Conservation (phyloP, 2,797 vertebrate species). For the Pelodytes ibericus region DNA sequence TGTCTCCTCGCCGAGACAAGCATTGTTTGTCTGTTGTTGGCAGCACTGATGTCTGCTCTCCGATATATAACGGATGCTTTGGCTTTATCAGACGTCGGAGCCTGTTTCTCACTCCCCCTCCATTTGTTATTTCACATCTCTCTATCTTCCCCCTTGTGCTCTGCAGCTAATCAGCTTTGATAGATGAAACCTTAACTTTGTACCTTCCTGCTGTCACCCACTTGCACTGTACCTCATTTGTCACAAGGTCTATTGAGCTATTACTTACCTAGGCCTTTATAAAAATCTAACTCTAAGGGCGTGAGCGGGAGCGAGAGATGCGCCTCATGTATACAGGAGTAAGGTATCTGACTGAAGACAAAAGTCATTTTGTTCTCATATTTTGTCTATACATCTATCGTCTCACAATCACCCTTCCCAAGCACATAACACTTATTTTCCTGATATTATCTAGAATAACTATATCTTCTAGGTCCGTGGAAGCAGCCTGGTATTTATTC, state of each 20-base stretch:
- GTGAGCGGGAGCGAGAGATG: neutral
- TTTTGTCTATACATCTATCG: neutral
- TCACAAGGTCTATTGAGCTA: slow-evolving; percentile 51
- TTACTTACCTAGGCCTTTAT: slow-evolving; percentile 53
- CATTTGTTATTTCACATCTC: slow-evolving; percentile 62
- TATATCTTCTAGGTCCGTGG: no score
- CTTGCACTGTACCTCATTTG: slow-evolving; percentile 57
- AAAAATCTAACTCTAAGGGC: slow-evolving; percentile 2
- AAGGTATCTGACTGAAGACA: neutral
- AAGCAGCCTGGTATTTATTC: no score
- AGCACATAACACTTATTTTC: no score
- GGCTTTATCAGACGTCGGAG: slow-evolving; percentile 39
- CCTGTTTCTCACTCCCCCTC: slow-evolving; percentile 48
- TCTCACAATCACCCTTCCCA: neutral
- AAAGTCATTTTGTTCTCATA: neutral
- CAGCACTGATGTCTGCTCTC: slow-evolving; percentile 32
- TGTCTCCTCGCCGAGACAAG: slow-evolving; percentile 7
- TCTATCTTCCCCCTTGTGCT: slow-evolving; percentile 54
- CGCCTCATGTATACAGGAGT: neutral
- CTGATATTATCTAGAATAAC: no score
- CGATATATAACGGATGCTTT: slow-evolving; percentile 55
- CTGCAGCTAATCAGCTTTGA: slow-evolving; percentile 63
- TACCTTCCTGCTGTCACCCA: slow-evolving; percentile 56
- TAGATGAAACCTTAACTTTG: slow-evolving; percentile 54
- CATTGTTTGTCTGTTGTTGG: slow-evolving; percentile 7